phyloP scores from a whole-genome alignment of 1,140 invertebrate genomes.

The Marisa cornuarietis region DNA sequence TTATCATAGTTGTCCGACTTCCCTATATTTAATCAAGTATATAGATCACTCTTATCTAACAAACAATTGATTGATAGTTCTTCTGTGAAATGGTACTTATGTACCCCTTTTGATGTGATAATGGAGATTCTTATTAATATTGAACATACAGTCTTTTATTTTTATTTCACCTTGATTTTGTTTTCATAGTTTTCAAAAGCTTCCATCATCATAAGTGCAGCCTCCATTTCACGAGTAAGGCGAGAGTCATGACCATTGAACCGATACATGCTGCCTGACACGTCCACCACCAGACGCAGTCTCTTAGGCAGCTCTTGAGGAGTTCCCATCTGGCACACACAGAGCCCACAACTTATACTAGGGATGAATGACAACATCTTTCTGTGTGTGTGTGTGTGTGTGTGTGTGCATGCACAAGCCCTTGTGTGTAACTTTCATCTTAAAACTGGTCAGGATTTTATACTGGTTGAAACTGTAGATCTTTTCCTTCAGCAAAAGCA shows the following conservation, averaged over 20 bases:
- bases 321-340: constrained; percentile 72
- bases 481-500: background rate
- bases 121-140: background rate
- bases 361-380: too few species aligned
- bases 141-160: background rate
- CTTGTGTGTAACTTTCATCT: too few species aligned
- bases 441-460: too few species aligned
- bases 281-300: constrained; percentile 89
- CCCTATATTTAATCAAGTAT: too few species aligned
- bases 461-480: too few species aligned
- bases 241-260: constrained; percentile 94
- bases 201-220: constrained; percentile 93
- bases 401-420: too few species aligned
- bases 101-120: background rate
- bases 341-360: too few species aligned
- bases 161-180: constrained; percentile 73
- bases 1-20: too few species aligned
- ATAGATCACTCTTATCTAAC: background rate
- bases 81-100: background rate
- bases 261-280: constrained; percentile 93
- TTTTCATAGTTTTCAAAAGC: constrained; percentile 89
- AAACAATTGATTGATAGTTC: background rate
- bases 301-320: constrained; percentile 87
- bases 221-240: constrained; percentile 90
- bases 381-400: too few species aligned